Evolutionary conservation across 1,140 invertebrate species (phyloP).

Genomic region (Scaptomyza hsui): DNA sequence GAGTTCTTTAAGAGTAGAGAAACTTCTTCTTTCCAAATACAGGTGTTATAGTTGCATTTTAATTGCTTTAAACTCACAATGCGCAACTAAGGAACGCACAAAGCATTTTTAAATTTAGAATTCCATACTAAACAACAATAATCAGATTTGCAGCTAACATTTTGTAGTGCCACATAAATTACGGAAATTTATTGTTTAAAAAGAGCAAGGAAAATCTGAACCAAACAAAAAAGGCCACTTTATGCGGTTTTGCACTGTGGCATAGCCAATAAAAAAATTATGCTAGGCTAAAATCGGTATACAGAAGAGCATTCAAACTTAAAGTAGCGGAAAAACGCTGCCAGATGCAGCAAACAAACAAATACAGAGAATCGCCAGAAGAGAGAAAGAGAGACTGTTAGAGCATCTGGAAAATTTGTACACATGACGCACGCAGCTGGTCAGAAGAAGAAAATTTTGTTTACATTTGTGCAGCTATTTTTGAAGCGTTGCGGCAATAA

Average conservation of each 20-base stretch:
- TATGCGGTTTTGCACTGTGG: constrained; percentile 75
- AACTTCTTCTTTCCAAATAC: no score
- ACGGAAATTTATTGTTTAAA: constrained; percentile 62
- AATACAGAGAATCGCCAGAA: not conserved
- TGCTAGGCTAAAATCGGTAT: constrained; percentile 52
- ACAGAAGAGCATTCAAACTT: constrained; percentile 14
- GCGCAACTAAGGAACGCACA: not conserved
- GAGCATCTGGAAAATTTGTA: constrained; percentile 77
- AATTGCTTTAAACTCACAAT: not conserved
- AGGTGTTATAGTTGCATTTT: no score
- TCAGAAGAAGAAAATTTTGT: constrained; percentile 56
- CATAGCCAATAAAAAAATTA: constrained; percentile 71
- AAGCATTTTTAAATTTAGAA: no score
- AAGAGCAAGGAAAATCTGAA: constrained; percentile 25
- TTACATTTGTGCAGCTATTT: constrained; percentile 80
- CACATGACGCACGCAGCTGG: constrained; percentile 75
- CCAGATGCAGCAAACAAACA: constrained; percentile 40
- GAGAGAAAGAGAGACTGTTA: not conserved
- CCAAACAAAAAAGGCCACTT: constrained; percentile 59
- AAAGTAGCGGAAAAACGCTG: constrained; percentile 6
- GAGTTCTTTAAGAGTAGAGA: no score
- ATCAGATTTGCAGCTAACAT: constrained; percentile 50
- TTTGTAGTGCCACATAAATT: constrained; percentile 70
- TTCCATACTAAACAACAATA: constrained; percentile 4
- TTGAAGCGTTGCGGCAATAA: constrained; percentile 72